Percentiles rank a stretch among this genome's conserved stretches.
Conservation (phyloP, 1,140 invertebrate species). For the Linepithema humile region DNA sequence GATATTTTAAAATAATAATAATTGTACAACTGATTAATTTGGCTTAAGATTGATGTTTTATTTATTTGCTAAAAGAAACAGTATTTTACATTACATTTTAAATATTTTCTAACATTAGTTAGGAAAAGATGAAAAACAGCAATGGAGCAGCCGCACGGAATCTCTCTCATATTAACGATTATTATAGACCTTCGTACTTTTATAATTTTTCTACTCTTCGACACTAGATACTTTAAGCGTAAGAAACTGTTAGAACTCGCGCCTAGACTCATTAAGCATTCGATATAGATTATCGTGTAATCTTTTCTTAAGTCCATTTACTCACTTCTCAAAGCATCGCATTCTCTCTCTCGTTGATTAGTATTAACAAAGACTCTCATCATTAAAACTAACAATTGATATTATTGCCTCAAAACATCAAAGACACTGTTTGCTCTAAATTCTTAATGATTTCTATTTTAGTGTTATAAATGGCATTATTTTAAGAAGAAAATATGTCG, state of each 20-base stretch:
- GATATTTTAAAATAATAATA: background rate
- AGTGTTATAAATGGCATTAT: background rate
- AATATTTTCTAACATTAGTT: no score
- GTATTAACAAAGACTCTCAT: background rate
- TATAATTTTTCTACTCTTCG: slow-evolving; percentile 80
- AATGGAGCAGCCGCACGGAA: slow-evolving; percentile 39
- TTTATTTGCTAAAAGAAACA: slow-evolving; percentile 16
- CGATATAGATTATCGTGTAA: slow-evolving; percentile 12
- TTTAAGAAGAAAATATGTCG: background rate
- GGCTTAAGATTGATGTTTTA: background rate
- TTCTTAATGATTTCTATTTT: background rate
- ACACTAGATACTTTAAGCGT: slow-evolving; percentile 68
- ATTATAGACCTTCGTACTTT: slow-evolving; percentile 78
- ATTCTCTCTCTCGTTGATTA: background rate
- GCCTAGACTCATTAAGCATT: slow-evolving; percentile 29
- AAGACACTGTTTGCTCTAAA: background rate
- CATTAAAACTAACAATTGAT: background rate
- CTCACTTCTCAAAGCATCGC: background rate
- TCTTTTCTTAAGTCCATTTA: background rate
- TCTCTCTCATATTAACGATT: slow-evolving; percentile 62
- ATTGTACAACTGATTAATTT: background rate
- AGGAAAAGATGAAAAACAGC: background rate
- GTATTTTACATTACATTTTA: slow-evolving; percentile 10
- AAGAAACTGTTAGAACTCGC: slow-evolving; percentile 50
- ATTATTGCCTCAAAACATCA: background rate